Conservation (phyloP, 2,888 invertebrate species). For the Dasypolia templi region DNA sequence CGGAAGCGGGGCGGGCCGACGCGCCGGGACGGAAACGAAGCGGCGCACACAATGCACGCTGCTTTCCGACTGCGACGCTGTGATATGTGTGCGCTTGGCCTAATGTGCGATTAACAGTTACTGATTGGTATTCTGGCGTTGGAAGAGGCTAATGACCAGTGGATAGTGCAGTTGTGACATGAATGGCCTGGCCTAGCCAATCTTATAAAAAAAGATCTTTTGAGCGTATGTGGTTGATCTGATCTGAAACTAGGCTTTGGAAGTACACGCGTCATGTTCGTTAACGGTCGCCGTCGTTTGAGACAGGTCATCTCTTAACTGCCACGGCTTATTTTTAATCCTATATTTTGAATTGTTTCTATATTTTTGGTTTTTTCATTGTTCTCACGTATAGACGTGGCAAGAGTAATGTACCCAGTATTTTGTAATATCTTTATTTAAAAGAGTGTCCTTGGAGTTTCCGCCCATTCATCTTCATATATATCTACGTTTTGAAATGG, state of each 20-base stretch:
- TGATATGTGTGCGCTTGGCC: slow-evolving; percentile 36
- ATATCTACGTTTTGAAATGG: no score
- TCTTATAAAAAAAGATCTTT: neutral
- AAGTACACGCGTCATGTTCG: no score
- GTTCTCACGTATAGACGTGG: no score
- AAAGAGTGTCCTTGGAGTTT: no score
- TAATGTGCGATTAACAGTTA: slow-evolving; percentile 39
- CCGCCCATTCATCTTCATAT: no score
- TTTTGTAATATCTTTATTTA: no score
- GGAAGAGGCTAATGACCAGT: neutral
- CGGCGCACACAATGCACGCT: slow-evolving; percentile 52
- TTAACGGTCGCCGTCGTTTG: no score
- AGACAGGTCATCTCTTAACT: no score
- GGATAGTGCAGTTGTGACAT: neutral
- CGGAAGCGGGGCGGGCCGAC: slow-evolving; percentile 63
- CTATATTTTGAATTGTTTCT: no score
- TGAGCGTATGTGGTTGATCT: neutral
- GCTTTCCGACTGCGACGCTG: slow-evolving; percentile 54
- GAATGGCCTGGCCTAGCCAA: neutral
- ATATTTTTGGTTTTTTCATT: no score
- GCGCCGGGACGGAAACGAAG: slow-evolving; percentile 59
- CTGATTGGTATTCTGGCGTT: neutral
- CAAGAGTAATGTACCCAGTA: no score
- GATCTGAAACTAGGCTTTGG: neutral
- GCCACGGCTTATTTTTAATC: no score